Percentiles rank a stretch among this genome's conserved stretches.
Evolutionary conservation across 2,888 invertebrate species (phyloP).

Genomic region (Cinara cedri): DNA sequence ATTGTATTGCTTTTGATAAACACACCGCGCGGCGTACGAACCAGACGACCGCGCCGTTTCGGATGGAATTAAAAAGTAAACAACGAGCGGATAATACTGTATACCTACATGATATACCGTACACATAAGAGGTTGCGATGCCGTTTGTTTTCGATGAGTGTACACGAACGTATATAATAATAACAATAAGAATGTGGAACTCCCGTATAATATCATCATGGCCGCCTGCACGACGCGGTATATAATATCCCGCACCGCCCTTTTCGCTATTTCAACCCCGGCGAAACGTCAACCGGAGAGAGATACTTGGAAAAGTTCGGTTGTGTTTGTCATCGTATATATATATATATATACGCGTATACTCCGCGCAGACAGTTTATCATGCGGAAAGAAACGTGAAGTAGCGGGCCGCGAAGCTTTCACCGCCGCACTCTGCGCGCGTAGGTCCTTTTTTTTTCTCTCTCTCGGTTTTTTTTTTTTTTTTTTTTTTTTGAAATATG

Average conservation of each 20-base stretch:
- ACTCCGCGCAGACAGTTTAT: constrained; percentile 50
- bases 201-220: not conserved
- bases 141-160: constrained; percentile 26
- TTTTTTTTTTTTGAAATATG: constrained; percentile 56
- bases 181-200: too few species aligned
- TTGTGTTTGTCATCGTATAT: constrained; percentile 52
- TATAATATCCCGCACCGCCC: not conserved
- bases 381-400: constrained; percentile 54
- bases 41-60: not conserved
- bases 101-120: too few species aligned
- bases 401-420: constrained; percentile 50
- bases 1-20: constrained; percentile 10
- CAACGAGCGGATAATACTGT: not conserved
- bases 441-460: not conserved
- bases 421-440: constrained; percentile 16
- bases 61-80: constrained; percentile 39
- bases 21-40: not conserved
- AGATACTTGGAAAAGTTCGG: constrained; percentile 48
- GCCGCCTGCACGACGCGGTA: too few species aligned
- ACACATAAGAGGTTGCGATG: not conserved
- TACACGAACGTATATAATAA: not conserved
- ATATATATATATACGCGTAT: too few species aligned
- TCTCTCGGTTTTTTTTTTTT: constrained; percentile 35
- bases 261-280: constrained; percentile 46
- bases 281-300: constrained; percentile 33